A percentile compares a stretch with the other conserved stretches of the same genome.
phyloP scores from a whole-genome alignment of 2,888 invertebrate species.

The Diplazon laetatorius region DNA sequence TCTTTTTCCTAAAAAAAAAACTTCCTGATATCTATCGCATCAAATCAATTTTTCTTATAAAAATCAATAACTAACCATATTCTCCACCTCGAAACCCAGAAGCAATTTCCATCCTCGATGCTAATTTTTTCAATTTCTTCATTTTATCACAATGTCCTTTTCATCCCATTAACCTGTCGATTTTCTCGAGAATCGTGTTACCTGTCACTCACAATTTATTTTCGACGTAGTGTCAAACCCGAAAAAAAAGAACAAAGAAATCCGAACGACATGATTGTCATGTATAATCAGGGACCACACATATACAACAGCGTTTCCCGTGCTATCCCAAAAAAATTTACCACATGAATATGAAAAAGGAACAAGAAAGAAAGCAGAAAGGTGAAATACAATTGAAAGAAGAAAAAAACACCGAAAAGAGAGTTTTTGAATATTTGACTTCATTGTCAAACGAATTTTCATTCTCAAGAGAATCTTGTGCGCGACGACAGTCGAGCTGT shows the following conservation, averaged over 20 bases:
- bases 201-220: constrained; percentile 55
- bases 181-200: constrained; percentile 26
- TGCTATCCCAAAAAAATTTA: constrained; percentile 16
- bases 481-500: not conserved
- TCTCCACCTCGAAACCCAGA: constrained; percentile 38
- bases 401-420: constrained; percentile 8
- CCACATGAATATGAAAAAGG: constrained; percentile 21
- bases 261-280: constrained; percentile 45
- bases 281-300: constrained; percentile 21
- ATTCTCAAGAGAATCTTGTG: constrained; percentile 9
- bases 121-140: constrained; percentile 59
- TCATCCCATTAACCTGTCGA: constrained; percentile 56
- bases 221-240: constrained; percentile 14
- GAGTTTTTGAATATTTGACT: constrained; percentile 36
- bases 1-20: constrained; percentile 38
- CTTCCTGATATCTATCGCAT: no score
- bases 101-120: constrained; percentile 46
- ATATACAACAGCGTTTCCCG: constrained; percentile 49
- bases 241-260: constrained; percentile 32
- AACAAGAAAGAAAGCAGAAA: not conserved
- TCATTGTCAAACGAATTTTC: constrained; percentile 42
- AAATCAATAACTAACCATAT: constrained; percentile 29
- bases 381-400: no score
- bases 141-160: constrained; percentile 25
- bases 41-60: constrained; percentile 5